Conservation (phyloP, 1,140 invertebrate species). For the Neodiprion virginianus region DNA sequence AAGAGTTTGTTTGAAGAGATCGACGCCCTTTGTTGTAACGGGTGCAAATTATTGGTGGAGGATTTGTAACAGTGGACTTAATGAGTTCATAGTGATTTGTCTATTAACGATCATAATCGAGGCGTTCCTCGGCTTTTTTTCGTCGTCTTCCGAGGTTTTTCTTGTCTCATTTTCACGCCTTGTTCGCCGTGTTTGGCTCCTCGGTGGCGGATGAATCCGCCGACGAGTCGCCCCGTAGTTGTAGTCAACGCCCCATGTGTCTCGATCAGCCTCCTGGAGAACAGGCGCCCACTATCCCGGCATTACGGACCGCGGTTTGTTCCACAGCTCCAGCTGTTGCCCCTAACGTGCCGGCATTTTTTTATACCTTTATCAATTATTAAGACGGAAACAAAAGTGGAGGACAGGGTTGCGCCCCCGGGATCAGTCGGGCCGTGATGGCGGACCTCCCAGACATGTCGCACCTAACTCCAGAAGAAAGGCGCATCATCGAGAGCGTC, state of each 20-base stretch:
- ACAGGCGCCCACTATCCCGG: background rate
- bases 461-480: slow-evolving; percentile 96
- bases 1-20: no score
- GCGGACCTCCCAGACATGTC: slow-evolving; percentile 94
- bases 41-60: no score
- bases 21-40: no score
- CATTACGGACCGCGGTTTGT: no score
- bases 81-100: no score
- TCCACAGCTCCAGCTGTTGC: no score
- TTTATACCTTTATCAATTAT: background rate
- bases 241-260: slow-evolving; percentile 44
- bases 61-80: no score
- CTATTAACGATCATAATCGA: no score
- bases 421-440: slow-evolving; percentile 61
- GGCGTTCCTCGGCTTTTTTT: no score
- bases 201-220: slow-evolving; percentile 55
- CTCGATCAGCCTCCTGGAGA: background rate
- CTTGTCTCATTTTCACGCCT: slow-evolving; percentile 25
- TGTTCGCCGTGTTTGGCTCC: slow-evolving; percentile 32
- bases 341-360: background rate
- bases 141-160: background rate
- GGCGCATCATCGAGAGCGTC: slow-evolving; percentile 96
- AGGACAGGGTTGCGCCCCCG: background rate
- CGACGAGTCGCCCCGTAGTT: slow-evolving; percentile 49
- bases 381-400: background rate